Percentiles rank a stretch among this genome's conserved stretches.
Evolutionary conservation across 2,888 invertebrate species (phyloP).

Genomic region (Acronicta psi): DNA sequence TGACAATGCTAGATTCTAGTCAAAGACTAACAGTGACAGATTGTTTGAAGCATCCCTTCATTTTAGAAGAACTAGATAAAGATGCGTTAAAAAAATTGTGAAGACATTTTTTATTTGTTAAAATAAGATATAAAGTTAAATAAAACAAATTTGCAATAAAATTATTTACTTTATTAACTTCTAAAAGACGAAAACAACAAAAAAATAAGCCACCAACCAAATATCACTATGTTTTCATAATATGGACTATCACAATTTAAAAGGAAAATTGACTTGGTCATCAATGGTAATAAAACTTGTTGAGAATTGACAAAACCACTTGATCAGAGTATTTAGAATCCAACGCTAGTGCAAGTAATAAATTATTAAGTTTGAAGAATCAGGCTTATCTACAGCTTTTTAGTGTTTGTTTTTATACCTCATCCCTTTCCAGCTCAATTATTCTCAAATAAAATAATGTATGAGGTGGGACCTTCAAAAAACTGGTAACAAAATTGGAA

Average conservation of each 20-base stretch:
- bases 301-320: constrained; percentile 56
- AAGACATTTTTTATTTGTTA: constrained; percentile 38
- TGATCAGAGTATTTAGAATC: constrained; percentile 38
- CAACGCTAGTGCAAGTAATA: constrained; percentile 14
- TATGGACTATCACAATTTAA: constrained; percentile 81
- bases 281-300: constrained; percentile 44
- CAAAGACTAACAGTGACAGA: constrained; percentile 96
- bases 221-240: constrained; percentile 77
- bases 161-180: constrained; percentile 75
- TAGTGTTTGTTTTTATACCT: constrained; percentile 13
- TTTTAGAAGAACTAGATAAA: constrained; percentile 83
- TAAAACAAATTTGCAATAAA: constrained; percentile 74
- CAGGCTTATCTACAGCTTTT: constrained; percentile 34
- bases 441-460: constrained; percentile 12
- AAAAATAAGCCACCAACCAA: constrained; percentile 83
- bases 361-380: constrained; percentile 19
- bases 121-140: constrained; percentile 50
- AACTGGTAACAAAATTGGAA: constrained; percentile 39
- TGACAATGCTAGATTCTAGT: constrained; percentile 95
- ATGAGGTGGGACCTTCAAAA: constrained; percentile 45
- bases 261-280: constrained; percentile 74
- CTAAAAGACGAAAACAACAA: constrained; percentile 82
- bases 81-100: constrained; percentile 51
- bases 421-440: constrained; percentile 1
- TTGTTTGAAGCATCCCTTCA: constrained; percentile 97